phyloP scores from a whole-genome alignment of 2,797 vertebrate species.

The Sebastes cheni region DNA sequence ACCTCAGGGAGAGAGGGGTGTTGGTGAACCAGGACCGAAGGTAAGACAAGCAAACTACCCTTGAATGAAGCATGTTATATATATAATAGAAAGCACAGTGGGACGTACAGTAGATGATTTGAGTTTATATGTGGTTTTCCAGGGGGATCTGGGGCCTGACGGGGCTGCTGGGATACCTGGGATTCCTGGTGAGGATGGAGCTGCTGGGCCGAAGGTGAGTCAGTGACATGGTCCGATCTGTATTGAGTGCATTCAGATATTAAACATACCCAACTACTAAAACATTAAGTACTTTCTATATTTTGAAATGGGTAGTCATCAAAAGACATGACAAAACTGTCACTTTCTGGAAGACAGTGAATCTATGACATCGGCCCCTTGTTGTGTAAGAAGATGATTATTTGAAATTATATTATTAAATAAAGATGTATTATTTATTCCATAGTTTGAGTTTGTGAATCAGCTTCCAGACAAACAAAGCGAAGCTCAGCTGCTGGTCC shows the following conservation, averaged over 20 bases:
- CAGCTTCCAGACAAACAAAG: background rate
- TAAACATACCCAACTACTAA: background rate
- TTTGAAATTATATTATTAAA: background rate
- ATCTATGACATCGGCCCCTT: background rate
- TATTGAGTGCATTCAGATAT: background rate
- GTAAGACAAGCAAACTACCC: constrained; percentile 35
- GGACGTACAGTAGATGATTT: background rate
- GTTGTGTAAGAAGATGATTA: background rate
- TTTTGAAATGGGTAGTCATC: background rate
- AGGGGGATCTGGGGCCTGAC: constrained; percentile 84
- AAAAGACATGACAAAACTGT: background rate
- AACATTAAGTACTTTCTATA: too few relatives aligned
- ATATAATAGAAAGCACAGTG: background rate
- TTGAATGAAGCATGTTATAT: too few relatives aligned
- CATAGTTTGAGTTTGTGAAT: background rate
- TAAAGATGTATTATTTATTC: background rate
- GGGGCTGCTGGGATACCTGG: constrained; percentile 85
- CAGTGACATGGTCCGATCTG: background rate
- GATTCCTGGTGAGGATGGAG: constrained; percentile 84
- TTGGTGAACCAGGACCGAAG: constrained; percentile 82
- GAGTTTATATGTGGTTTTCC: constrained; percentile 1
- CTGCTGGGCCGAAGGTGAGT: constrained; percentile 84
- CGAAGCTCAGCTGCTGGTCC: too few relatives aligned
- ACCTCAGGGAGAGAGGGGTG: constrained; percentile 80
- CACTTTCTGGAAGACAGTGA: background rate